Base-by-base conservation (phyloP, 1,140 invertebrate genomes). In the Lasioglossum albipes region DNA sequence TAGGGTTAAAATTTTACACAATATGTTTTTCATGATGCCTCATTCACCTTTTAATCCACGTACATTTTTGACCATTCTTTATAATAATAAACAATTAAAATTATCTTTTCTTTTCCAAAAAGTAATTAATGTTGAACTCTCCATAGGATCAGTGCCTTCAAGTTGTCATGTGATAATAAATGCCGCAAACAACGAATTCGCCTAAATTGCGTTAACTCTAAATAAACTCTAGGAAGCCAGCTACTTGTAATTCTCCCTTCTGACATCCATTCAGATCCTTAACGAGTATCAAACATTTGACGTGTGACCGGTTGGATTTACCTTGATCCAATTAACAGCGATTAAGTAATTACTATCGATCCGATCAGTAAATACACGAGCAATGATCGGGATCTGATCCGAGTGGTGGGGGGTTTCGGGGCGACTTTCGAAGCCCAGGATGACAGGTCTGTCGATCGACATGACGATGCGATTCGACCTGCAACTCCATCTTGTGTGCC, bases 321-420 rank as follows among this genome's bases (percentile, higher is more conserved):
- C 69, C 70, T 82, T 71, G 69, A 85, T 85, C 67, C 54, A 72
- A 86, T 83, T 82, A 79, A 73, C 59, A 59, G 41, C 71, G 71
- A 67, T 82, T 69, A 85, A 85, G 16, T 5, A 73, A 27, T 52
- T 22, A 67, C 66, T 54, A 45, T 77, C 79, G 64, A 76, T 67
- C 62, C 27, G 69, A 70, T 59, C 61, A 22, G 62, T n/a, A 82
- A 82, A 78, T 64, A 76, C 20, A 20, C n/a, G 22, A n/a, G 18
- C 12, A n/a, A 36, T 5, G 1, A 16, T 62, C 18, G 18, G 27
- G 36, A 41, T 7, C 16, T 4, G 70, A 67, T 62, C 20, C 36
- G 42, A 22, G 16, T 16, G 9, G 31, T 20, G n/a, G 74, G 22
- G 49, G 67, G 31, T 65, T 31, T 4, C 16, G 27, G 61, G 45